Evolutionary conservation across 2,113 vertebrate genomes (phyloP).

Genomic region (Oreotrochilus melanogaster): DNA sequence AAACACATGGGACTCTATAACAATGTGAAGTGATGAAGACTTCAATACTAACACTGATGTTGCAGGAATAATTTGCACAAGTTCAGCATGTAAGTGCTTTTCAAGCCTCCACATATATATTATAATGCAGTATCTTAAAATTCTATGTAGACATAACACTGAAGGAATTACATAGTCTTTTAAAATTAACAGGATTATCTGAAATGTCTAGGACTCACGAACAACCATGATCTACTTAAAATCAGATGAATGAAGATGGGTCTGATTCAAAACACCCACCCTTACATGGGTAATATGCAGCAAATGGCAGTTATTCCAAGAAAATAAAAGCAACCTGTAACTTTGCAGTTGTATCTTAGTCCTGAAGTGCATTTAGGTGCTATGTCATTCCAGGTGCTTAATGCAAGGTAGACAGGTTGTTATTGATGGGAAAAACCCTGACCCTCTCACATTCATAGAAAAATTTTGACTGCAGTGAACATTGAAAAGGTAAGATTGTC

Average conservation of each 20-base stretch:
- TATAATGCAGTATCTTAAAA: background rate
- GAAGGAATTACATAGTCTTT: background rate
- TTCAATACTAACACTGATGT: background rate
- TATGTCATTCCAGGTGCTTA: background rate
- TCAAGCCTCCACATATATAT: background rate
- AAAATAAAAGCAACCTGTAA: background rate
- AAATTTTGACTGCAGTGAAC: background rate
- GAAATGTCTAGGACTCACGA: background rate
- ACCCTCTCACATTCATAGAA: background rate
- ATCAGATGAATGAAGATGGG: background rate
- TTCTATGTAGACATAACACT: background rate
- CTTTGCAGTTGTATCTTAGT: background rate
- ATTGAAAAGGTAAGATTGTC: background rate
- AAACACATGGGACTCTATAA: background rate
- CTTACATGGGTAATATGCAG: background rate
- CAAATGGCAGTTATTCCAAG: background rate
- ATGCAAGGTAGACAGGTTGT: background rate
- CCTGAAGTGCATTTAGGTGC: accelerated
- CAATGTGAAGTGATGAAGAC: background rate
- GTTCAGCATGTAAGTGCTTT: background rate
- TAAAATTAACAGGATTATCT: background rate
- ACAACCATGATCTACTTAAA: background rate
- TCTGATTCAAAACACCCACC: background rate
- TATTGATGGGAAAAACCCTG: background rate
- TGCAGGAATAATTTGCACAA: background rate